Evolutionary conservation across 2,888 invertebrate genomes (phyloP).

Genomic region (Ganaspis brasiliensis): DNA sequence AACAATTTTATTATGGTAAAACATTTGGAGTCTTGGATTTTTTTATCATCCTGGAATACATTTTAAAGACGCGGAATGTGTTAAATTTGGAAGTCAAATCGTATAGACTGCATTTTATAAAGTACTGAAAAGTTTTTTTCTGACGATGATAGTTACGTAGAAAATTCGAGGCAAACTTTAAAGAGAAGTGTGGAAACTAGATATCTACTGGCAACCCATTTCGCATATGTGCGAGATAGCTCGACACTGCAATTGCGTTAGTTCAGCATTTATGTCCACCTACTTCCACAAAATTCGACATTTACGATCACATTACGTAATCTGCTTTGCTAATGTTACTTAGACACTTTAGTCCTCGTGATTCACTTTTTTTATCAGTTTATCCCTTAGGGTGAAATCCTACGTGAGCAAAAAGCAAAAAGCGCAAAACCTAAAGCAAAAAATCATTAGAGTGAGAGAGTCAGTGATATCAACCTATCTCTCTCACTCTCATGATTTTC

Average conservation of each 20-base stretch:
- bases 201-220: too few species aligned
- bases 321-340: not conserved
- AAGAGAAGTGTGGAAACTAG: conserved; percentile 36
- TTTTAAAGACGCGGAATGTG: too few species aligned
- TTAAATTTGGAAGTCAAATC: too few species aligned
- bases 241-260: conserved; percentile 31
- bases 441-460: too few species aligned
- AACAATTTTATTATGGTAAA: too few species aligned
- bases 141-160: conserved; percentile 13
- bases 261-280: conserved; percentile 19
- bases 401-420: too few species aligned
- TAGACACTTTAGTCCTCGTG: not conserved
- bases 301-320: conserved; percentile 25
- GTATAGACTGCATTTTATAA: conserved; percentile 22
- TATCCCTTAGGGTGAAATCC: too few species aligned
- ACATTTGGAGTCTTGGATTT: too few species aligned
- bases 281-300: conserved; percentile 30
- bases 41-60: too few species aligned
- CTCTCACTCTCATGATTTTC: too few species aligned
- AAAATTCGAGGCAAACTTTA: conserved; percentile 17
- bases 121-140: conserved; percentile 21
- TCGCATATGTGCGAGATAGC: conserved; percentile 9
- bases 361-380: not conserved
- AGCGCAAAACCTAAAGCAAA: too few species aligned
- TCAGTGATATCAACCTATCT: too few species aligned